Percentiles rank a stretch among this genome's conserved stretches.
Conservation (phyloP, 2,888 invertebrate species). For the Habrosyne pyritoides region DNA sequence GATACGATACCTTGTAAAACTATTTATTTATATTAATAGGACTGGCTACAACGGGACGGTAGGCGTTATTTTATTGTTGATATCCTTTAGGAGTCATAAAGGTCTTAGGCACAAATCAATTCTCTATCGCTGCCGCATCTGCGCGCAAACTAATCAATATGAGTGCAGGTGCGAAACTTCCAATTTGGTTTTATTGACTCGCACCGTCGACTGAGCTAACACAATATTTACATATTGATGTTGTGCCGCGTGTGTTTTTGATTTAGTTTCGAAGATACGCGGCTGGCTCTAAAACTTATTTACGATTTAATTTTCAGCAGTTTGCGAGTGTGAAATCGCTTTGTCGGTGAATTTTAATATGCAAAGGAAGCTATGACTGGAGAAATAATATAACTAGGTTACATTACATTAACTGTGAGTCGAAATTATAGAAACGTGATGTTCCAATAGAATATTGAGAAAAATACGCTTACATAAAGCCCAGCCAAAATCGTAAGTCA, state of each 20-base stretch:
- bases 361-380: not conserved
- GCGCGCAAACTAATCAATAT: no score
- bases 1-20: no score
- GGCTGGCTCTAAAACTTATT: not conserved
- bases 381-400: not conserved
- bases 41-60: no score
- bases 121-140: not conserved
- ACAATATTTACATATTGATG: constrained; percentile 66
- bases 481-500: not conserved
- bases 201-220: constrained; percentile 46
- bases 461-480: not conserved
- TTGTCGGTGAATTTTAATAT: not conserved
- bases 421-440: not conserved
- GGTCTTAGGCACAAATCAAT: not conserved
- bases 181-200: constrained; percentile 52
- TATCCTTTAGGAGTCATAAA: not conserved
- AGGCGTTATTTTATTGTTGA: no score
- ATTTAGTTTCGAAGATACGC: constrained; percentile 24
- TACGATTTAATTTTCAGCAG: constrained; percentile 3
- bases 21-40: no score
- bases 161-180: constrained; percentile 50
- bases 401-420: not conserved
- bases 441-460: not conserved
- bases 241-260: constrained; percentile 23
- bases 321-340: not conserved